Evolutionary conservation across 2,888 invertebrate genomes (phyloP).

Genomic region (Idaea aversata): DNA sequence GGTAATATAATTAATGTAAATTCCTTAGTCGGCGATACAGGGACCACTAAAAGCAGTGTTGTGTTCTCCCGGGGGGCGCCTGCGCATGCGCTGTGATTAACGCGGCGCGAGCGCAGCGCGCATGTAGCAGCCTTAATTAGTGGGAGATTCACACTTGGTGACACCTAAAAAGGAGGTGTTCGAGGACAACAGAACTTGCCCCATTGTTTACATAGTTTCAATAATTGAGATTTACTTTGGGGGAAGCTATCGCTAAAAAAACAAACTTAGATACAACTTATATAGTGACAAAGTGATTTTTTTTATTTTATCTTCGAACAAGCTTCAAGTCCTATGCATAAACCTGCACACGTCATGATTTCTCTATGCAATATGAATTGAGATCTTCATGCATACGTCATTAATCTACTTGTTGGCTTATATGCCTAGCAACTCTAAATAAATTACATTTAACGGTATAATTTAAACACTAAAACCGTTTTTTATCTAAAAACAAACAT

Average conservation of each 20-base stretch:
- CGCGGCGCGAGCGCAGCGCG: conserved; percentile 55
- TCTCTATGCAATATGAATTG: no score
- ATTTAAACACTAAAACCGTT: conserved; percentile 7
- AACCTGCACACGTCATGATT: no score
- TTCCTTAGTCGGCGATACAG: conserved; percentile 70
- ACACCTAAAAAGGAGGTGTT: conserved; percentile 66
- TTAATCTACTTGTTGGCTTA: background rate
- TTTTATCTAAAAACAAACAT: background rate
- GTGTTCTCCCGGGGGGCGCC: conserved; percentile 54
- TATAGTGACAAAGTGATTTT: background rate
- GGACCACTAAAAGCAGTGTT: conserved; percentile 72
- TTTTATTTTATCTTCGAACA: no score
- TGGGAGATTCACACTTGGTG: conserved; percentile 63
- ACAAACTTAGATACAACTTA: background rate
- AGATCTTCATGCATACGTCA: no score
- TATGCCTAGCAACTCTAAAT: background rate
- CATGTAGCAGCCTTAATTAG: conserved; percentile 75
- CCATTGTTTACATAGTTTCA: background rate
- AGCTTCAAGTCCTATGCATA: no score
- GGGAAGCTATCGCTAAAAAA: background rate
- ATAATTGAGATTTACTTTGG: background rate
- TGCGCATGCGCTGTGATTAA: conserved; percentile 54
- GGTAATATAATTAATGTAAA: conserved; percentile 62
- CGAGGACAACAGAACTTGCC: background rate
- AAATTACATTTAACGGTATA: conserved; percentile 4